Percentiles rank a stretch among this genome's conserved stretches.
Evolutionary conservation across 2,888 invertebrate genomes (phyloP).

Genomic region (Caenorhabditis uteleia): DNA sequence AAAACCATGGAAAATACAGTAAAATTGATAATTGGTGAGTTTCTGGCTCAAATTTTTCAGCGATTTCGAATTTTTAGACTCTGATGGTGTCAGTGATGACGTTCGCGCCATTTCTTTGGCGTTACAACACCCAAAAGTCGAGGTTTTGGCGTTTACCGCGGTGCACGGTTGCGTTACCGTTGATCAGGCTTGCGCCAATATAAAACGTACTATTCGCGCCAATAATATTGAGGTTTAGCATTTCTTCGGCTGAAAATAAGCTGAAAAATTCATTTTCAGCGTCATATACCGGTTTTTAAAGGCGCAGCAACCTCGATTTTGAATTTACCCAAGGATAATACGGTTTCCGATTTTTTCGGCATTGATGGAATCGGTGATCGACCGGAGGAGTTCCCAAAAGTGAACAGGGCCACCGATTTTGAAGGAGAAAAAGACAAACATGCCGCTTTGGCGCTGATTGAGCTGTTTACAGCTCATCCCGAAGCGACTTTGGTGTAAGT

Average conservation of each 20-base stretch:
- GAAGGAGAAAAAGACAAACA: conserved; percentile 14
- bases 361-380: conserved; percentile 60
- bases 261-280: conserved; percentile 6
- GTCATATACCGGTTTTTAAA: conserved; percentile 64
- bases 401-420: conserved; percentile 12
- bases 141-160: conserved; percentile 50
- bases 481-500: conserved; percentile 32
- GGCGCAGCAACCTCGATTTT: conserved; percentile 54
- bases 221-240: conserved; percentile 18
- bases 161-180: conserved; percentile 60
- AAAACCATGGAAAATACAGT: neutral
- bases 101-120: conserved; percentile 62
- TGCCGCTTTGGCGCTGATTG: conserved; percentile 28
- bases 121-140: conserved; percentile 37
- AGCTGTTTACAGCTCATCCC: conserved; percentile 15
- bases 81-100: conserved; percentile 64
- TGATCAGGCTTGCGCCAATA: conserved; percentile 64
- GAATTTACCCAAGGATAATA: conserved; percentile 39
- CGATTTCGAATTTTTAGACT: conserved; percentile 41
- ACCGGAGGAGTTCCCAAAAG: conserved; percentile 50
- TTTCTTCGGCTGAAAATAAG: neutral
- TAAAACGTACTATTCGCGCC: conserved; percentile 61
- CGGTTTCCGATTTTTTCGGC: conserved; percentile 51
- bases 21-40: conserved; percentile 4
- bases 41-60: neutral